Conservation (phyloP, 2,113 vertebrate species). For the Hoplias malabaricus region DNA sequence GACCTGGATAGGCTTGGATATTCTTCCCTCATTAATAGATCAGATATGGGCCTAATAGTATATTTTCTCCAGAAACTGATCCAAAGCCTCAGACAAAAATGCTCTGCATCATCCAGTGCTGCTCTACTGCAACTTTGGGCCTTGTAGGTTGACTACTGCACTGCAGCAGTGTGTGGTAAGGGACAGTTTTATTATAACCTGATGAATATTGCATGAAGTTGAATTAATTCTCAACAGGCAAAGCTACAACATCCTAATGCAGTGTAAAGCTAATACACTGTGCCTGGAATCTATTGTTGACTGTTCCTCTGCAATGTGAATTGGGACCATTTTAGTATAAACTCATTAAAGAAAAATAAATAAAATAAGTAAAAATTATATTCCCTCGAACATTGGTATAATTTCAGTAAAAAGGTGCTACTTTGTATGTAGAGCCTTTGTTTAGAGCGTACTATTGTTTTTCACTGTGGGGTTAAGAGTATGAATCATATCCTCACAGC, state of each 20-base stretch:
- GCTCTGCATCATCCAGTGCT: not conserved
- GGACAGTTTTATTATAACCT: conserved; percentile 51
- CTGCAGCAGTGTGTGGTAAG: conserved; percentile 34
- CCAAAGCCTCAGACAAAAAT: not conserved
- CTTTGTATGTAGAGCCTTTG: not conserved
- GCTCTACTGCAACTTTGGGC: not conserved
- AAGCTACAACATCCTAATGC: conserved; percentile 32
- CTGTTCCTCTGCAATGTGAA: conserved; percentile 35
- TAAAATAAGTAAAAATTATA: conserved; percentile 6
- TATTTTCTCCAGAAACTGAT: not conserved
- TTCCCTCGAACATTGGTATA: conserved; percentile 1
- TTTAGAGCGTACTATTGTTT: not conserved
- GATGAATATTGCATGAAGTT: conserved; percentile 57
- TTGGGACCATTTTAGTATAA: conserved; percentile 2
- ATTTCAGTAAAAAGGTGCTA: not conserved
- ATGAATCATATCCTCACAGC: too few relatives aligned
- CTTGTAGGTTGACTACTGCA: conserved; percentile 27
- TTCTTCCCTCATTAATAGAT: not conserved
- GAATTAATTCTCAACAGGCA: conserved; percentile 48
- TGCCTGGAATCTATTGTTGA: conserved; percentile 32
- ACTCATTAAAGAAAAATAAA: conserved; percentile 14
- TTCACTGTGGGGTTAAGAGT: not conserved
- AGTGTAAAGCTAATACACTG: conserved; percentile 1
- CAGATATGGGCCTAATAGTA: too few relatives aligned
- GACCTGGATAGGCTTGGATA: not conserved